phyloP scores from a whole-genome alignment of 2,113 vertebrate species.

The Synodontis membranacea region DNA sequence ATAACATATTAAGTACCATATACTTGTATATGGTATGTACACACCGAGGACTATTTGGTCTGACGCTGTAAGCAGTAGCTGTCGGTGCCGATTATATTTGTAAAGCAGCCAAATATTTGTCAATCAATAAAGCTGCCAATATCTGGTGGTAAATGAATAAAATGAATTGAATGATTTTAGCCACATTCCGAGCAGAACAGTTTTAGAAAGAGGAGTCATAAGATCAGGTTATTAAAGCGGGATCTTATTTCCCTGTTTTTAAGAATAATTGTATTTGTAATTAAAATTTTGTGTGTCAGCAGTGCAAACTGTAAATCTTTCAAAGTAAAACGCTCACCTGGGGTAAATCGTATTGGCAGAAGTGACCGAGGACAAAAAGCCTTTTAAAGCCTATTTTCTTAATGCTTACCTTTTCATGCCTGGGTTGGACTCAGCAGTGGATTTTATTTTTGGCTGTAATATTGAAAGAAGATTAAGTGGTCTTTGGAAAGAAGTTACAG shows the following conservation, averaged over 20 bases:
- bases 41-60: background rate
- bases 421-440: background rate
- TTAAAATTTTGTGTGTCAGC: conserved; percentile 37
- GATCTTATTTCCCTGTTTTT: conserved; percentile 39
- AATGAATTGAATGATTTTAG: background rate
- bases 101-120: background rate
- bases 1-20: too few species aligned
- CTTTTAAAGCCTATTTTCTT: conserved; percentile 28
- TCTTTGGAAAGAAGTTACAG: background rate
- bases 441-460: conserved; percentile 27
- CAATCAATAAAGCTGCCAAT: background rate
- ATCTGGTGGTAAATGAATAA: background rate
- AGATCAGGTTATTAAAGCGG: conserved; percentile 41
- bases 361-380: conserved; percentile 19
- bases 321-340: conserved; percentile 5
- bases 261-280: conserved; percentile 40
- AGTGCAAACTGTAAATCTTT: conserved; percentile 32
- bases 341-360: conserved; percentile 27
- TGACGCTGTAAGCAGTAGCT: background rate
- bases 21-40: background rate
- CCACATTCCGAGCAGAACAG: background rate
- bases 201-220: background rate
- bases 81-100: background rate
- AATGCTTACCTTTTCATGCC: conserved; percentile 16
- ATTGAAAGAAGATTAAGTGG: background rate